These are phyloP conservation scores for Melanotaenia maccullochi DNA, from an alignment of 2,797 vertebrate genomes.

Conservation along the genomic window DNA sequence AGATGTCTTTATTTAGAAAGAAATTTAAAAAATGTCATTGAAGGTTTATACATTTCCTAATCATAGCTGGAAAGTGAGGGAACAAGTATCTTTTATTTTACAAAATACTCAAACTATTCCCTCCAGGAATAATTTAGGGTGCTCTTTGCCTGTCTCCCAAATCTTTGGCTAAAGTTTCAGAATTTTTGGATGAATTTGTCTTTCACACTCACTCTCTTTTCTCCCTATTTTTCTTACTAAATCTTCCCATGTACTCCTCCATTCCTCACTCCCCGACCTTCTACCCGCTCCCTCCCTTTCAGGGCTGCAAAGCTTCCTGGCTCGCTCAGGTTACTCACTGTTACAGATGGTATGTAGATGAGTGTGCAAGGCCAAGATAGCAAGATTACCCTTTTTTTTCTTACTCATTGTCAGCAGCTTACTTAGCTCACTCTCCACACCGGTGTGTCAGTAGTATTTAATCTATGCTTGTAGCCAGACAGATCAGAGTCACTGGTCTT, in stretches of 20 bases:
- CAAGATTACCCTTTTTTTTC: constrained; percentile 24
- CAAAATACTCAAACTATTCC: not conserved
- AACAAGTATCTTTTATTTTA: not conserved
- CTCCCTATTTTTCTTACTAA: constrained; percentile 29
- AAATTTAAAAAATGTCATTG: not conserved
- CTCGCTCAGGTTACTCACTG: constrained; percentile 69
- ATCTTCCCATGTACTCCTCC: constrained; percentile 22
- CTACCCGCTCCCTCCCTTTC: constrained; percentile 19
- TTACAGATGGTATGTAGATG: constrained; percentile 70
- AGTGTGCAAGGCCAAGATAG: constrained; percentile 46
- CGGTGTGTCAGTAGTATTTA: constrained; percentile 27
- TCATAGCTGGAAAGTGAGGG: not conserved
- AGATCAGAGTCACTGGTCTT: constrained; percentile 41
- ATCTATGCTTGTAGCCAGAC: constrained; percentile 47
- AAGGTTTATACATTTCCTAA: not conserved
- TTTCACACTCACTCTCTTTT: constrained; percentile 7
- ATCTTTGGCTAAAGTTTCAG: constrained; percentile 14
- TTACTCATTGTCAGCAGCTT: constrained; percentile 36
- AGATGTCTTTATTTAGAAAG: not conserved
- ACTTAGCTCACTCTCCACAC: constrained; percentile 56
- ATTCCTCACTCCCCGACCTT: constrained; percentile 17
- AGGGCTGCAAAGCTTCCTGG: constrained; percentile 45
- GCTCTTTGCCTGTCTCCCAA: not conserved
- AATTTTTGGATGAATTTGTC: not conserved
- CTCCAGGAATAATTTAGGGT: not conserved